phyloP scores from a whole-genome alignment of 2,113 vertebrate species.

The Erythrolamprus reginae region DNA sequence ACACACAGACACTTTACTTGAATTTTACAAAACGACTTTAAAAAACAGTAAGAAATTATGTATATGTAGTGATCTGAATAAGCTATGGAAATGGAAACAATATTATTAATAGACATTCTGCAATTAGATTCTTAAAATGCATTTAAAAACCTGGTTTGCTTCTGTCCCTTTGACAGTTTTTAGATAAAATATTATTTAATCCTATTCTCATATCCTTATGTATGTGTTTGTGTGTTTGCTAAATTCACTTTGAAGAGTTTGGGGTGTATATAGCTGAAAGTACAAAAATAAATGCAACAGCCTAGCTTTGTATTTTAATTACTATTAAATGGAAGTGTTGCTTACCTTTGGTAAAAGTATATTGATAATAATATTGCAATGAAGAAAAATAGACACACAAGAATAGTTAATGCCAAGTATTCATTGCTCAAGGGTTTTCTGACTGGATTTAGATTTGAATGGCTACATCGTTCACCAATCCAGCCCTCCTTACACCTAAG shows the following conservation, averaged over 20 bases:
- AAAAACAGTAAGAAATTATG: background rate
- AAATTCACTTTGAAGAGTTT: background rate
- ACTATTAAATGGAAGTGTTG: accelerated
- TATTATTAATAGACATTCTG: background rate
- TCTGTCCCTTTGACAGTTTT: background rate
- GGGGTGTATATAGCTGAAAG: too few species aligned
- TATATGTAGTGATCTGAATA: background rate
- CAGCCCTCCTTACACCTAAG: slow-evolving; percentile 69
- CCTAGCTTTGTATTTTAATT: background rate
- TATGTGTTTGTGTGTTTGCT: background rate
- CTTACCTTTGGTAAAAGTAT: slow-evolving; percentile 71
- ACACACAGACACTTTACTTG: background rate
- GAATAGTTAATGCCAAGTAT: slow-evolving; percentile 62
- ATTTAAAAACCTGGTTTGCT: background rate
- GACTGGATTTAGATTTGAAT: slow-evolving; percentile 59
- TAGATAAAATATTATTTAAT: background rate
- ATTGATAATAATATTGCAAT: slow-evolving; percentile 23
- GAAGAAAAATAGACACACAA: slow-evolving; percentile 58
- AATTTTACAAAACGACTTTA: background rate
- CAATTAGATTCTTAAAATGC: background rate
- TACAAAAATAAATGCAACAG: background rate
- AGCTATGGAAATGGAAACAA: background rate
- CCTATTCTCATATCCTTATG: background rate
- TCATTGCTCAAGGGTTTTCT: slow-evolving; percentile 68
- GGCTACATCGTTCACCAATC: slow-evolving; percentile 65